Evolutionary conservation across 1,140 invertebrate species (phyloP), one percentile per base, ranked within the genome.

Genomic region (Drosophila santomea): DNA sequence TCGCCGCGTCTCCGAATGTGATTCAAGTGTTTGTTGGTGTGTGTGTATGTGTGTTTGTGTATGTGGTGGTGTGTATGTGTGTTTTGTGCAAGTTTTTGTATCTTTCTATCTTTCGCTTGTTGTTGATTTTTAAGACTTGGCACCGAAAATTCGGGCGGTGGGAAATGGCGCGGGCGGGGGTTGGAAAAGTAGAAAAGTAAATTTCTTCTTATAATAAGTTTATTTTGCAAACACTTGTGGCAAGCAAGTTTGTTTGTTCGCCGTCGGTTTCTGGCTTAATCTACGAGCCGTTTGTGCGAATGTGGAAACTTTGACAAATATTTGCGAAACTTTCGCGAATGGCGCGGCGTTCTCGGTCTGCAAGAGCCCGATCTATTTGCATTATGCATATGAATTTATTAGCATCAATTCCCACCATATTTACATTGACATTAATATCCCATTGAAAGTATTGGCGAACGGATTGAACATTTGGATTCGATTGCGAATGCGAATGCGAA

Each of bases 191-290:
- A 64, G 50, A 71, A 83, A 81, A 90, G 85, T 85, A 90, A 90
- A 90, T 90, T 90, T 86, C 86, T 90, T 86, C 86, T 90, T 83
- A 86, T 90, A 90, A 90, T 82, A 90, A 90, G 86, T 90, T 90
- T 91, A 90, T 90, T 90, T 90, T 86, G 88, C 86, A 91, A 91
- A 90, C 86, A 90, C 86, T 91, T 91, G 86, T 90, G 86, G 86
- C 86, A 86, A 90, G 80, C 80, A 89, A 89, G 85, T 89, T 89
- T 90, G 84, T 89, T 89, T 89, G 85, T 78, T 84, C 80, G 85
- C 83, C 67, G 50, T 82, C 81, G 80, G 71, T 74, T 77, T 83
- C 68, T 68, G 78, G 78, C 69, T 88, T 90, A 89, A 89, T 89
- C 84, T 89, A 84, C 69, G 85, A 89, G 84, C 85, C 81, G 85